These are phyloP conservation scores for Hylomyscus alleni DNA, from an alignment of 2,797 vertebrate genomes.

Conservation along the genomic window DNA sequence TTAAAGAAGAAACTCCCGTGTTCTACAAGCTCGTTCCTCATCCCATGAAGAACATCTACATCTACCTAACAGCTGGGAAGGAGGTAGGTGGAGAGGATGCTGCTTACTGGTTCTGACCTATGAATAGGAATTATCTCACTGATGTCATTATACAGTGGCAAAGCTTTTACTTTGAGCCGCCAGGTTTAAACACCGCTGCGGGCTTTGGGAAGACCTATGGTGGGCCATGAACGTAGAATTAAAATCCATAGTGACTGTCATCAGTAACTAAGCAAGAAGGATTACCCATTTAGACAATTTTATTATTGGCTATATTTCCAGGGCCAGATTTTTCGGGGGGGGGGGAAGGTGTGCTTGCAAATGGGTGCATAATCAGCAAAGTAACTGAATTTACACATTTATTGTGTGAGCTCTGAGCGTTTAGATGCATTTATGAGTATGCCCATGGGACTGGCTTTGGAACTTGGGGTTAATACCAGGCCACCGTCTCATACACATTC, in stretches of 20 bases:
- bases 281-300: slow-evolving; percentile 81
- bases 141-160: slow-evolving; percentile 51
- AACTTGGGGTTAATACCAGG: slow-evolving; percentile 75
- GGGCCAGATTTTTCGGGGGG: slow-evolving; percentile 63
- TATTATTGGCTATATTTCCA: slow-evolving; percentile 83
- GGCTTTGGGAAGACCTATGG: not conserved
- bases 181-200: slow-evolving; percentile 52
- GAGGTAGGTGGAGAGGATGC: slow-evolving; percentile 85
- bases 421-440: slow-evolving; percentile 73
- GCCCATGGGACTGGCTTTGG: slow-evolving; percentile 64
- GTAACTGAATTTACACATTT: slow-evolving; percentile 81
- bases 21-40: slow-evolving; percentile 90
- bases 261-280: slow-evolving; percentile 80
- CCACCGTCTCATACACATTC: slow-evolving; percentile 74
- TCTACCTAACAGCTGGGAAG: slow-evolving; percentile 89
- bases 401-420: slow-evolving; percentile 27
- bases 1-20: slow-evolving; percentile 89
- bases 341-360: slow-evolving; percentile 63
- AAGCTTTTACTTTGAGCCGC: slow-evolving; percentile 77
- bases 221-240: slow-evolving; percentile 69
- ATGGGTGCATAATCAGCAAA: slow-evolving; percentile 72
- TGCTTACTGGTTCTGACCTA: slow-evolving; percentile 65
- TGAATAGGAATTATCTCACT: slow-evolving; percentile 70
- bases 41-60: slow-evolving; percentile 88
- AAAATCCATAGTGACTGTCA: slow-evolving; percentile 75